Evolutionary conservation across 2,888 invertebrate genomes (phyloP).

Genomic region (Euzophera pinguis): DNA sequence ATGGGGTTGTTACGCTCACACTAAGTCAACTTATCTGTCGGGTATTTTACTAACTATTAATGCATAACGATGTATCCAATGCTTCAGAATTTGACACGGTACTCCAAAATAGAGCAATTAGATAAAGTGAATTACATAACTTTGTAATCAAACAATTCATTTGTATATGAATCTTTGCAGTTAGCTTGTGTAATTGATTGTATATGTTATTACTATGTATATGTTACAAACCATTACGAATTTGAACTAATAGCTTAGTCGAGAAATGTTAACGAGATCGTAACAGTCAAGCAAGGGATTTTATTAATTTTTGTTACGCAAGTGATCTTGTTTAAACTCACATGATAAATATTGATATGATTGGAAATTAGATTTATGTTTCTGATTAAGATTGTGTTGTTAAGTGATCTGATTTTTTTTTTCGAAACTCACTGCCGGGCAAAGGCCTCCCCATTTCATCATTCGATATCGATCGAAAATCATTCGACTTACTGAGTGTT

Average conservation of each 20-base stretch:
- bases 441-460: too few relatives aligned
- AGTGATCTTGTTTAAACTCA: neutral
- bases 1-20: too few relatives aligned
- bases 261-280: conserved; percentile 2
- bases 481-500: too few relatives aligned
- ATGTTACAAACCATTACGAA: neutral
- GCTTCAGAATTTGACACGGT: conserved; percentile 1
- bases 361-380: too few relatives aligned
- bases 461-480: too few relatives aligned
- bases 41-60: too few relatives aligned
- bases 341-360: neutral
- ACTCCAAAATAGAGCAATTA: conserved; percentile 22
- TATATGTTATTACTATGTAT: conserved; percentile 19
- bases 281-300: neutral
- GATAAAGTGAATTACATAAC: conserved; percentile 30
- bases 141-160: conserved; percentile 31
- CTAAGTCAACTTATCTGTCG: too few relatives aligned
- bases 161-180: conserved; percentile 21
- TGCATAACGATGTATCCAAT: too few relatives aligned
- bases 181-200: conserved; percentile 24
- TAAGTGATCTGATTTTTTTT: too few relatives aligned
- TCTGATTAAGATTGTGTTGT: too few relatives aligned
- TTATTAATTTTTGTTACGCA: neutral
- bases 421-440: too few relatives aligned
- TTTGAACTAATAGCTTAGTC: conserved; percentile 4